Evolutionary conservation across 1,140 invertebrate genomes (phyloP).

Genomic region (Pantala flavescens): DNA sequence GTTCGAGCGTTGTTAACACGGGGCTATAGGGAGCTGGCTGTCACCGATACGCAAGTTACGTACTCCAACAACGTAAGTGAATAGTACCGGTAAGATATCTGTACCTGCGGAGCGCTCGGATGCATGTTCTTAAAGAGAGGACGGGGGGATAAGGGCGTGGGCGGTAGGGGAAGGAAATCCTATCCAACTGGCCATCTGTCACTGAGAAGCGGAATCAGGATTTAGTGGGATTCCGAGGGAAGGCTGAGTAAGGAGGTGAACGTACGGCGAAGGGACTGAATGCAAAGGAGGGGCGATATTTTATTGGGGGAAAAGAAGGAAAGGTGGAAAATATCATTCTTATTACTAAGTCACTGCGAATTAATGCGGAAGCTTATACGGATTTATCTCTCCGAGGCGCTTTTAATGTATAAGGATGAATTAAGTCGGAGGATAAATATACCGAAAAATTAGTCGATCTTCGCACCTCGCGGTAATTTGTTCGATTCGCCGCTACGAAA

Average conservation of each 20-base stretch:
- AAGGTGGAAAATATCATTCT: background rate
- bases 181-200: constrained; percentile 1
- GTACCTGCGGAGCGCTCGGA: too few species aligned
- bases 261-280: constrained; percentile 2
- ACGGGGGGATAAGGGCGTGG: background rate
- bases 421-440: too few species aligned
- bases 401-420: too few species aligned
- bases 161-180: background rate
- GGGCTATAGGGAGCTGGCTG: too few species aligned
- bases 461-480: too few species aligned
- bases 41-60: too few species aligned
- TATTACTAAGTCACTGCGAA: background rate
- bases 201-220: background rate
- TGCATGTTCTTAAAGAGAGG: too few species aligned
- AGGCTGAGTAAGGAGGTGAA: constrained; percentile 7
- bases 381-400: background rate
- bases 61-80: too few species aligned
- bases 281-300: background rate
- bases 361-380: background rate
- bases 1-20: too few species aligned
- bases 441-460: too few species aligned
- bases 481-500: too few species aligned
- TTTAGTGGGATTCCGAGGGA: constrained; percentile 7
- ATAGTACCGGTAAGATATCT: too few species aligned
- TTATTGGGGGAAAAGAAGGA: constrained; percentile 1